Evolutionary conservation across 2,797 vertebrate genomes (phyloP), one percentile per base, ranked within the genome.

Genomic region (Prunella strophiata): DNA sequence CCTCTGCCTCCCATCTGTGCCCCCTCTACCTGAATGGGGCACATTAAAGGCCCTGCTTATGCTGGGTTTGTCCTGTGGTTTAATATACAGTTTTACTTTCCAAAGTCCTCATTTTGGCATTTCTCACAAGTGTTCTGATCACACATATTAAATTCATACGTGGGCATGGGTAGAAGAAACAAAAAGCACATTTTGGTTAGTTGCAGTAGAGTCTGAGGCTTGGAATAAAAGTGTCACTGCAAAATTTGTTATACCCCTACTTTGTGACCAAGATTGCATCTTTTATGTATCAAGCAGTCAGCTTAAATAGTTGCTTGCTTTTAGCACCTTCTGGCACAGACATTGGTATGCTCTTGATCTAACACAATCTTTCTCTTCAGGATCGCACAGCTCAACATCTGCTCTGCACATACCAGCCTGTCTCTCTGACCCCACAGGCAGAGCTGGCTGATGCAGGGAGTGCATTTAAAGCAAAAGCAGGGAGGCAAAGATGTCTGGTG

Each of bases 1-100:
- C 25, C 40, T 66, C 40, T 6, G 1, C 3, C 10, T 34, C 32
- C 47, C 8, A 1, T 16, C 14, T 9, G 0, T 8, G 5, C 32
- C 4, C 18, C 17, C 5, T 2, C 1, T 4, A 34, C 29, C 38
- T 20, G 8, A 50, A 18, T 8, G 17, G 80, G 38, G 15, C 17
- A 23, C 6, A 2, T 36, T 40, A 50, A 54, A 55, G 29, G 50
- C 25, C 23, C 34, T 29, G 8, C 11, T 68, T 71, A 18, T 0
- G 0, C 18, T n/a, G 4, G 27, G 5, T 7, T 38, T 63, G 10
- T 66, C 36, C 36, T 84, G 36, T 47, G 45, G 32, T 59, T 94
- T 63, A 78, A 78, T 1, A 26, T 3, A 29, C 0, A 0, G 11
- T 38, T 78, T 77, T 74, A n/a, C 8, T 36, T 79, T 66, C 21